A percentile compares a stretch with the other conserved stretches of the same genome.
phyloP scores from a whole-genome alignment of 2,113 vertebrate species.

The Leucosticte australis region DNA sequence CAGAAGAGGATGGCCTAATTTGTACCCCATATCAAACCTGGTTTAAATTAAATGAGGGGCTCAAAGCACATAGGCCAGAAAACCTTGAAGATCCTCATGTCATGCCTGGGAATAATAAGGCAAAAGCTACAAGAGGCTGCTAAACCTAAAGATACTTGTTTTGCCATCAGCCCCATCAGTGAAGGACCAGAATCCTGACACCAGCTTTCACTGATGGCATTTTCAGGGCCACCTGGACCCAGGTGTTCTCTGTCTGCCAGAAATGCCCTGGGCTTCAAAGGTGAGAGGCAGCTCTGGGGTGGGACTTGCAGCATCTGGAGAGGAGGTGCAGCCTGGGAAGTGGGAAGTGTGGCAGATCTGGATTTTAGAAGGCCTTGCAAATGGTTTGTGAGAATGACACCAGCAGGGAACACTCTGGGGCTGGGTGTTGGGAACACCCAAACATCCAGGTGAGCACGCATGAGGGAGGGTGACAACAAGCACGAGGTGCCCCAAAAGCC shows the following conservation, averaged over 20 bases:
- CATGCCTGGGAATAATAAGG: neutral
- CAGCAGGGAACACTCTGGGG: neutral
- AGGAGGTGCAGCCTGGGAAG: neutral
- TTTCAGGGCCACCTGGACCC: no score
- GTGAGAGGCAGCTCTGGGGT: neutral
- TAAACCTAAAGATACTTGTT: neutral
- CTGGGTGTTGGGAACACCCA: neutral
- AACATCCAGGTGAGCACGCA: neutral
- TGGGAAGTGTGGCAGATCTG: neutral
- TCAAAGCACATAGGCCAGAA: neutral
- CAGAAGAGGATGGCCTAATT: neutral
- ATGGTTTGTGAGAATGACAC: neutral
- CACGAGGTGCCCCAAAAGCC: neutral
- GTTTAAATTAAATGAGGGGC: neutral
- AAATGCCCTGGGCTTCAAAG: neutral
- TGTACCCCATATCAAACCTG: neutral
- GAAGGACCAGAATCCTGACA: neutral
- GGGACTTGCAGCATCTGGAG: neutral
- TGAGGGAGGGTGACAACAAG: neutral
- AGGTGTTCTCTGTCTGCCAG: neutral
- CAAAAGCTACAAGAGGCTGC: neutral
- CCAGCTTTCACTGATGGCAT: neutral
- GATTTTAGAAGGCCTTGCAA: neutral
- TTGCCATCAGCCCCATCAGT: neutral
- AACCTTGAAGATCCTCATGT: neutral